These are phyloP conservation scores for Lepidothrix coronata DNA, from an alignment of 2,113 vertebrate genomes.

Conservation along the genomic window DNA sequence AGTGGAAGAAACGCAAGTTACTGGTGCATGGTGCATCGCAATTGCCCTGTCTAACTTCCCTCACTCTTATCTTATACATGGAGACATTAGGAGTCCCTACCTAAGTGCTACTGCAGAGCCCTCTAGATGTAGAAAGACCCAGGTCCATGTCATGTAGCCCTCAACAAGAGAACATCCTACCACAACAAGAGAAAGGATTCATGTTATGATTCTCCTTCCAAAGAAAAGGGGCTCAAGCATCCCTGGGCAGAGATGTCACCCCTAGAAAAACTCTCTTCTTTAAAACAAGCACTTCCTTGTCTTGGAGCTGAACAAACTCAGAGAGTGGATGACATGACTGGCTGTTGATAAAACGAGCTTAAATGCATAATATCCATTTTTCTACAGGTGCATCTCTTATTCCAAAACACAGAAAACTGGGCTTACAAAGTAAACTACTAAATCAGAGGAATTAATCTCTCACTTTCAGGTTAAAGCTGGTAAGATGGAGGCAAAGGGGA, in stretches of 20 bases:
- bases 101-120: neutral
- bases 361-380: neutral
- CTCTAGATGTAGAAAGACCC: neutral
- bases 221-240: neutral
- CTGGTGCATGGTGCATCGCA: neutral
- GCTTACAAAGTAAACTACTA: neutral
- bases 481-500: neutral
- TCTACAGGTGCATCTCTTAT: neutral
- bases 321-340: neutral
- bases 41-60: neutral
- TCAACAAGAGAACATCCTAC: neutral
- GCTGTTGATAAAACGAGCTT: neutral
- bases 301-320: neutral
- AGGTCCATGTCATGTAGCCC: neutral
- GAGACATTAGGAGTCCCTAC: neutral
- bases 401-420: neutral
- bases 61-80: neutral
- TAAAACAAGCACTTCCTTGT: neutral
- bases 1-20: neutral
- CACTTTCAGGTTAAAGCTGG: neutral
- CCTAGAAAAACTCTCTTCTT: neutral
- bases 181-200: neutral
- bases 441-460: neutral
- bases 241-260: neutral
- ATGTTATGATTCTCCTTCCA: neutral